Evolutionary conservation across 1,140 invertebrate genomes (phyloP).

Genomic region (Meloidogyne chitwoodi): DNA sequence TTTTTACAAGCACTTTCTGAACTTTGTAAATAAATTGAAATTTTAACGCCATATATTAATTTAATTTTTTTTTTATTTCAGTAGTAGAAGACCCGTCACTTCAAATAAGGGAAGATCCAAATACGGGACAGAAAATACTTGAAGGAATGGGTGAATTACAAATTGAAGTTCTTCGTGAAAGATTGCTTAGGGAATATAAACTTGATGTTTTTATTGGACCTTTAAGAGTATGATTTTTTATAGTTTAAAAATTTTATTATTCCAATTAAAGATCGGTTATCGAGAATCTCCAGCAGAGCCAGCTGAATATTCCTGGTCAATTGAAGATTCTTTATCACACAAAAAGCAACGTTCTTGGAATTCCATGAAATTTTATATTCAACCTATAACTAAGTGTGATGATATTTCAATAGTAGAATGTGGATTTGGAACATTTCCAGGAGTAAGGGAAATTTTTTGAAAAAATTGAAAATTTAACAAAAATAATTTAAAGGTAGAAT

Average conservation of each 20-base stretch:
- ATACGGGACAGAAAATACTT: constrained; percentile 54
- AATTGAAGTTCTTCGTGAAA: constrained; percentile 84
- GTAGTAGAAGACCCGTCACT: constrained; percentile 87
- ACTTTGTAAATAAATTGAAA: constrained; percentile 66
- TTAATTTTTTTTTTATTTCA: background rate
- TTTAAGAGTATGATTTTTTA: constrained; percentile 70
- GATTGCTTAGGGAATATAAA: constrained; percentile 80
- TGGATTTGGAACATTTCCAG: background rate
- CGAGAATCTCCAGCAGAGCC: constrained; percentile 64
- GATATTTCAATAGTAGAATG: constrained; percentile 36
- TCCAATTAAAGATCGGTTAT: constrained; percentile 66
- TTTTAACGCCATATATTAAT: background rate
- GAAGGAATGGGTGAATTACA: constrained; percentile 87
- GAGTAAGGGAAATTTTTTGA: background rate
- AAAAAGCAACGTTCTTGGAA: constrained; percentile 27
- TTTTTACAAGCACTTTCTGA: constrained; percentile 80
- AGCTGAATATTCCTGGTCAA: constrained; percentile 62
- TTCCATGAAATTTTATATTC: constrained; percentile 39
- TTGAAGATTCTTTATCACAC: constrained; percentile 39
- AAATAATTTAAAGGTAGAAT: background rate
- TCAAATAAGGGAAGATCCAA: constrained; percentile 39
- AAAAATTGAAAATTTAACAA: background rate
- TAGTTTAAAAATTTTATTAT: background rate
- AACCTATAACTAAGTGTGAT: constrained; percentile 65
- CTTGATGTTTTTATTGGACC: constrained; percentile 86